Evolutionary conservation across 2,797 vertebrate species (phyloP), one percentile per base, ranked within the genome.

Genomic region (Syndactyla subalaris): DNA sequence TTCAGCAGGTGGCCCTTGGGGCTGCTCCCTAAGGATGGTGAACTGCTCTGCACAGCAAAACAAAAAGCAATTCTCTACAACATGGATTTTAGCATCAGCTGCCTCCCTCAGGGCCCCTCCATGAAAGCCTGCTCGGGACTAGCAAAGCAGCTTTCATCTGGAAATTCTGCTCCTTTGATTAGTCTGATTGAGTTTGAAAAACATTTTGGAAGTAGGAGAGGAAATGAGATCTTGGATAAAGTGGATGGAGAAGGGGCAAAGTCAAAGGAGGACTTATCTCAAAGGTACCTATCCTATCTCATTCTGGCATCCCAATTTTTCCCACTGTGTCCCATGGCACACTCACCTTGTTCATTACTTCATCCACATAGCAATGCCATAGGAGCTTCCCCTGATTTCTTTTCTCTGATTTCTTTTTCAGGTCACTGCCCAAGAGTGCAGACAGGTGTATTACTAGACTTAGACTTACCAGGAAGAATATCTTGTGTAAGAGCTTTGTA

Each of bases 391-490:
- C 21, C 21, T 46, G 45, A 22, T 46, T 46, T 46, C 21, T 46
- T 46, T 45, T 45, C 45, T 45, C 45, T 45, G 20, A 45, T 45
- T 45, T 45, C 20, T 45, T 46, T 46, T 22, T 46, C 45, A 46
- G 45, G 45, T 46, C 21, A 12, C 45, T 46, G 45, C 45, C 45
- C 48, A 67, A 24, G 30, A 55, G 19, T 22, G 17, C n/a, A 61
- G 81, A 41, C 17, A 54, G 45, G 32, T 73, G 19, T 59, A n/a
- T 29, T 29, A 38, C 75, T 54, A 62, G 73, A 74, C 96, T 78
- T 54, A 62, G 72, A 74, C 96, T 97, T 96, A 99, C 98, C 98
- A 87, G 97, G 96, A 94, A 92, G 88, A 58, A 94, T 66, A 46
- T 88, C 92, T 91, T 97, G 94, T 48, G 72, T 67, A 61, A 99